Conservation (phyloP, 2,797 vertebrate genomes). For the Gallinago stenura region DNA sequence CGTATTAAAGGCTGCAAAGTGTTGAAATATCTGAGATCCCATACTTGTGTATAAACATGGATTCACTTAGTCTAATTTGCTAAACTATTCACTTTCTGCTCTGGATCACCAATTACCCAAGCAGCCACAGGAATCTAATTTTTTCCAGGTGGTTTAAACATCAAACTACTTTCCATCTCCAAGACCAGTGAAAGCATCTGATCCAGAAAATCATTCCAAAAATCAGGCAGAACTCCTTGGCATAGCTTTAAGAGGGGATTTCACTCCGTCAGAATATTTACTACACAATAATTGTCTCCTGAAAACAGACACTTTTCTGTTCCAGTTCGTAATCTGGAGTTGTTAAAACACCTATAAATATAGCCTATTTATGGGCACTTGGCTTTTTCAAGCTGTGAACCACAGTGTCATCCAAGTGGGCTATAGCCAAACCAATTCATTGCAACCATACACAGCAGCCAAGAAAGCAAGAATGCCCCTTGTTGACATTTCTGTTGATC, state of each 20-base stretch:
- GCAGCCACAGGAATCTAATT: constrained; percentile 35
- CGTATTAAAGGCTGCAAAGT: not conserved
- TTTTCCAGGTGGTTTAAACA: constrained; percentile 41
- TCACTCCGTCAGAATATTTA: not conserved
- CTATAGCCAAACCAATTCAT: not conserved
- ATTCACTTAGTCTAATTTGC: not conserved
- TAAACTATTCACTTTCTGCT: not conserved
- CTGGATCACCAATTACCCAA: not conserved
- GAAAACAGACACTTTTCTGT: not conserved
- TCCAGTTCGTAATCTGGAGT: not conserved
- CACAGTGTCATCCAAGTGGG: constrained; percentile 45
- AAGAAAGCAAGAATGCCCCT: not conserved
- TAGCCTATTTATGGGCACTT: constrained; percentile 21
- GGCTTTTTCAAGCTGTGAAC: constrained; percentile 57
- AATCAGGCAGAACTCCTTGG: constrained; percentile 2
- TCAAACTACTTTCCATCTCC: not conserved
- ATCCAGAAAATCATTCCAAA: constrained; percentile 42
- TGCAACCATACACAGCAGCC: not conserved
- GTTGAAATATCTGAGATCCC: not conserved
- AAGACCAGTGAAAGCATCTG: not conserved
- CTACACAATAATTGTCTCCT: not conserved
- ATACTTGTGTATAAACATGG: not conserved
- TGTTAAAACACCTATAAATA: constrained; percentile 56
- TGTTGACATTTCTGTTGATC: not conserved
- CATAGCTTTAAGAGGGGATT: not conserved